phyloP scores from a whole-genome alignment of 1,140 invertebrate species.

The Agrypnia vestita region DNA sequence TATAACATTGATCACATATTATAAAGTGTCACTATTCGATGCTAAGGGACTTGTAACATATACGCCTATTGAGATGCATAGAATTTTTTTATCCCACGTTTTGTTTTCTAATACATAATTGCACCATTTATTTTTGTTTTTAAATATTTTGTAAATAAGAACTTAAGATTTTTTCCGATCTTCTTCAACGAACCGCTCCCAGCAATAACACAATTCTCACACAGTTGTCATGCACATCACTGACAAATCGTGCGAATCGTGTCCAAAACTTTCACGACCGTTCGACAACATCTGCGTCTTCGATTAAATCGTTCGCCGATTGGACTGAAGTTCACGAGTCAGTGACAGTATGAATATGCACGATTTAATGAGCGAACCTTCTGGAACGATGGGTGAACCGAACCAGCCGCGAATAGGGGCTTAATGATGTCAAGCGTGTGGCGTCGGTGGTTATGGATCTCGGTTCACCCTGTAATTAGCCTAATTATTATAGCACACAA shows the following conservation, averaged over 20 bases:
- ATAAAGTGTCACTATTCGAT: too few species aligned
- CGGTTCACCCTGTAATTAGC: not conserved
- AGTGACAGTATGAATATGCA: not conserved
- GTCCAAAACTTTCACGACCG: constrained; percentile 16
- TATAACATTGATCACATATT: too few species aligned
- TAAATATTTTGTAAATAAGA: too few species aligned
- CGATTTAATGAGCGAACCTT: not conserved
- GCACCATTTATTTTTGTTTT: too few species aligned
- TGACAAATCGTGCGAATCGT: constrained; percentile 31
- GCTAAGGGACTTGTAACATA: too few species aligned
- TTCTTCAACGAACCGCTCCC: too few species aligned
- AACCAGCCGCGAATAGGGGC: constrained; percentile 9
- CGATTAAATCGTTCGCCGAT: constrained; percentile 1
- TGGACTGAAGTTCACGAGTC: constrained; percentile 4
- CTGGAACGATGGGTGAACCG: not conserved
- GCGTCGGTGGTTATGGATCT: not conserved
- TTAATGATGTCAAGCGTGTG: not conserved
- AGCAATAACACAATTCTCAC: not conserved
- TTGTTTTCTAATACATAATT: too few species aligned
- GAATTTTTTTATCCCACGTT: too few species aligned
- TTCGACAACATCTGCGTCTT: not conserved
- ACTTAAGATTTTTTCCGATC: too few species aligned
- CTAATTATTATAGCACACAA: not conserved
- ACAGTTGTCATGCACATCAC: constrained; percentile 23
- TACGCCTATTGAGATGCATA: too few species aligned